Conservation (phyloP, 2,888 invertebrate genomes). For the Drosophila hamatofila region DNA sequence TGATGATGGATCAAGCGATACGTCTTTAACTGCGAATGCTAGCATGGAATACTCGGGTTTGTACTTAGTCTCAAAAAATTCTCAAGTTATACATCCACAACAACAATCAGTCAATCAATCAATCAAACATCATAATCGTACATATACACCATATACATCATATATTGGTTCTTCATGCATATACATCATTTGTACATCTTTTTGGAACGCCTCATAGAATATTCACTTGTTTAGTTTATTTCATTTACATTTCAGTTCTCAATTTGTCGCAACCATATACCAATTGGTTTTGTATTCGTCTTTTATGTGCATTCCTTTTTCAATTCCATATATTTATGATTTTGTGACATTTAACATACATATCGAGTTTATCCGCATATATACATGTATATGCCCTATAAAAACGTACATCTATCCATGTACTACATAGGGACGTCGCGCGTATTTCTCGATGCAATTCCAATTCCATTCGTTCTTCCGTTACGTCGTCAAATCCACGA, state of each 20-base stretch:
- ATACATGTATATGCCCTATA: slow-evolving; percentile 12
- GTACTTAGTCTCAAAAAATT: slow-evolving; percentile 78
- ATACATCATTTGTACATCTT: slow-evolving; percentile 41
- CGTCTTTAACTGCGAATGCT: slow-evolving; percentile 93
- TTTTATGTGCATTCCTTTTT: slow-evolving; percentile 16
- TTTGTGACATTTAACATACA: slow-evolving; percentile 20
- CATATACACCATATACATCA: slow-evolving; percentile 48
- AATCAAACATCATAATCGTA: slow-evolving; percentile 40
- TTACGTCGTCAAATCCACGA: slow-evolving; percentile 77
- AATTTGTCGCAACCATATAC: slow-evolving; percentile 31
- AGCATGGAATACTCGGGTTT: slow-evolving; percentile 95
- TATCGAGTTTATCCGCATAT: slow-evolving; percentile 10
- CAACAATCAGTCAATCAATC: slow-evolving; percentile 34
- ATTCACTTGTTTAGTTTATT: slow-evolving; percentile 5
- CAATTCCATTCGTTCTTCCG: slow-evolving; percentile 56
- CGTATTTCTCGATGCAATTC: slow-evolving; percentile 29
- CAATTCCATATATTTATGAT: slow-evolving; percentile 27
- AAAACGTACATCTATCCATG: slow-evolving; percentile 15
- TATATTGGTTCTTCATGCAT: slow-evolving; percentile 43
- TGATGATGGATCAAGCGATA: slow-evolving; percentile 93
- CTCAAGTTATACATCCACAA: slow-evolving; percentile 54
- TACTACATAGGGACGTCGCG: slow-evolving; percentile 36
- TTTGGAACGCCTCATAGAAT: slow-evolving; percentile 42
- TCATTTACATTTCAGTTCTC: slow-evolving; percentile 21
- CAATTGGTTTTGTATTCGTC: slow-evolving; percentile 35